phyloP scores from a whole-genome alignment of 1,140 invertebrate genomes.

The Lasioglossum albipes region DNA sequence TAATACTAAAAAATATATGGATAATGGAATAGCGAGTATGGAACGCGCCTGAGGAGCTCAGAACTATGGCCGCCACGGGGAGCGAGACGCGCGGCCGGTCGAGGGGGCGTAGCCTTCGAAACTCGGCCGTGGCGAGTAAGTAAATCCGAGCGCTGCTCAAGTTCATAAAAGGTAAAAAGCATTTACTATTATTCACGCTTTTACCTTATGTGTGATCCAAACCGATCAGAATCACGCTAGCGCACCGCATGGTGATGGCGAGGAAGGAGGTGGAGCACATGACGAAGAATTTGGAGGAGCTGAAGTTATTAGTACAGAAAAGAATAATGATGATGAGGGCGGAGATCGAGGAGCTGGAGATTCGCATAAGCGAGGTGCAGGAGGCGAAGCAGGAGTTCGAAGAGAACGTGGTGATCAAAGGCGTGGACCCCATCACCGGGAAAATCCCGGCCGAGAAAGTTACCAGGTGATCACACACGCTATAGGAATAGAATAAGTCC shows the following conservation, averaged over 20 bases:
- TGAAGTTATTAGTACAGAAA: constrained; percentile 67
- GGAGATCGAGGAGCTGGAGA: constrained; percentile 78
- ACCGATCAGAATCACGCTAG: constrained; percentile 58
- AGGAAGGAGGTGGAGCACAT: constrained; percentile 78
- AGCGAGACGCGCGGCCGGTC: too few relatives aligned
- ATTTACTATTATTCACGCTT: too few relatives aligned
- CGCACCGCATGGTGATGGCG: constrained; percentile 75
- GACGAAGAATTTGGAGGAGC: constrained; percentile 67
- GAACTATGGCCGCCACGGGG: too few relatives aligned
- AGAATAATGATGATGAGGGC: constrained; percentile 75
- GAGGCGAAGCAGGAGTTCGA: constrained; percentile 75
- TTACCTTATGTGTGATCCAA: background rate
- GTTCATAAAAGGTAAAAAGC: too few relatives aligned
- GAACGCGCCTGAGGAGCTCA: too few relatives aligned
- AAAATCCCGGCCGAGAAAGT: constrained; percentile 81
- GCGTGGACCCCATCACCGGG: constrained; percentile 78
- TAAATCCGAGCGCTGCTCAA: too few relatives aligned
- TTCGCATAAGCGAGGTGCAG: constrained; percentile 75
- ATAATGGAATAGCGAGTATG: too few relatives aligned
- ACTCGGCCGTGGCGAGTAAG: too few relatives aligned
- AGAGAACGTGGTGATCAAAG: constrained; percentile 74
- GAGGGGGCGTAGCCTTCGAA: too few relatives aligned
- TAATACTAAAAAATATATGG: too few relatives aligned
- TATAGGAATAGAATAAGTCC: too few relatives aligned
- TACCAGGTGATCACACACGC: constrained; percentile 69